Percentiles rank a stretch among this genome's conserved stretches.
phyloP scores from a whole-genome alignment of 2,888 invertebrate genomes.

The Dicyrtoma fusca region DNA sequence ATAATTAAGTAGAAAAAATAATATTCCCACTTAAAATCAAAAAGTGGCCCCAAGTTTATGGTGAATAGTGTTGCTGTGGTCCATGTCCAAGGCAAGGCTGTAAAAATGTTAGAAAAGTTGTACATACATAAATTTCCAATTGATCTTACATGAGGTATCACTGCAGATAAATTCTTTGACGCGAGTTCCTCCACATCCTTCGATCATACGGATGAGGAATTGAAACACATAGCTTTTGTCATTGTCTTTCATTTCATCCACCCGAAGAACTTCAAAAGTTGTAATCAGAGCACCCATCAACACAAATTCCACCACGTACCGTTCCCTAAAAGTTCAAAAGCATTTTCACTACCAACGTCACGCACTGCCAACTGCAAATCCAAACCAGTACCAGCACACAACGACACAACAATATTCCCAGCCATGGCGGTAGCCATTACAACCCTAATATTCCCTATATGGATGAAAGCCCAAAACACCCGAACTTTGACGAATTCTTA shows the following conservation, averaged over 20 bases:
- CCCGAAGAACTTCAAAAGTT: constrained; percentile 49
- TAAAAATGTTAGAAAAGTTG: neutral
- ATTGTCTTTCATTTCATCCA: constrained; percentile 41
- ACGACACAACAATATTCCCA: neutral
- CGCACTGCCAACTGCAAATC: neutral
- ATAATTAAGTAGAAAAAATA: too few species aligned
- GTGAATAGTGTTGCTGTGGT: too few species aligned
- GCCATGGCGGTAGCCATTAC: neutral
- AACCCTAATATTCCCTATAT: neutral
- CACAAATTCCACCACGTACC: constrained; percentile 48
- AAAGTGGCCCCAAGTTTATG: too few species aligned
- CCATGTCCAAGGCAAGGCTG: too few species aligned
- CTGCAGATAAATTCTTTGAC: constrained; percentile 51
- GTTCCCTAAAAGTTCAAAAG: constrained; percentile 37
- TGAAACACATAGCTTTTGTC: constrained; percentile 52
- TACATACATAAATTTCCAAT: neutral
- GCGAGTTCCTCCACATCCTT: constrained; percentile 46
- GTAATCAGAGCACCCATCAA: constrained; percentile 48
- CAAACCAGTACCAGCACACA: neutral
- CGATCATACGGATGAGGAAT: constrained; percentile 50
- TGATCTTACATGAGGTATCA: constrained; percentile 45
- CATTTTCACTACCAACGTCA: neutral
- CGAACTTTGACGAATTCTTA: too few species aligned
- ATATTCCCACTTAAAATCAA: too few species aligned
- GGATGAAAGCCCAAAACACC: neutral